Percentiles rank a stretch among this genome's conserved stretches.
phyloP scores from a whole-genome alignment of 2,888 invertebrate species.

The Amphipoea oculea region DNA sequence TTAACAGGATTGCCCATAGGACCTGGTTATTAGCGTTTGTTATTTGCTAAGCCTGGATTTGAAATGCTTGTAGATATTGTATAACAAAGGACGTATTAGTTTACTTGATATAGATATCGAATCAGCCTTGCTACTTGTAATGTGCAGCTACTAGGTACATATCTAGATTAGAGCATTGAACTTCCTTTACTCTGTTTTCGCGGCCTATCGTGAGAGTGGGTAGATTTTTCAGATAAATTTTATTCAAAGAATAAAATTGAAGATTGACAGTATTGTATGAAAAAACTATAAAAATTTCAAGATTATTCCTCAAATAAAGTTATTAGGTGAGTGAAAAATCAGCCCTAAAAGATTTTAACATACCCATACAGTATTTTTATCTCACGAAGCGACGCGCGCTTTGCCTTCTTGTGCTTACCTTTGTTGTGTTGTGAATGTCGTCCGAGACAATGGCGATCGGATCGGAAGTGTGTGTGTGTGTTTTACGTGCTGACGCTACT shows the following conservation, averaged over 20 bases:
- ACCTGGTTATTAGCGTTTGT: slow-evolving; percentile 66
- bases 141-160: not conserved
- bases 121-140: not conserved
- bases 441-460: too few species aligned
- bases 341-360: too few species aligned
- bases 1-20: slow-evolving; percentile 65
- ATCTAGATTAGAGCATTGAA: not conserved
- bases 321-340: too few species aligned
- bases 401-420: too few species aligned
- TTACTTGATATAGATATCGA: slow-evolving; percentile 1
- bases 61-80: slow-evolving; percentile 12
- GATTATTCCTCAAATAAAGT: too few species aligned
- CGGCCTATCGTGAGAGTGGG: not conserved
- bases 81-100: slow-evolving; percentile 3
- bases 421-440: too few species aligned
- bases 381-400: not conserved
- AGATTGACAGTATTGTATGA: too few species aligned
- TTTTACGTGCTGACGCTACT: too few species aligned
- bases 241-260: too few species aligned
- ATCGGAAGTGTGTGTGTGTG: too few species aligned
- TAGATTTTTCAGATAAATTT: not conserved
- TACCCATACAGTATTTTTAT: not conserved
- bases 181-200: not conserved
- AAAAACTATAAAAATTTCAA: too few species aligned
- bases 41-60: slow-evolving; percentile 54